Evolutionary conservation across 2,113 vertebrate genomes (phyloP), one percentile per base, ranked within the genome.

Genomic region (Chunga burmeisteri): DNA sequence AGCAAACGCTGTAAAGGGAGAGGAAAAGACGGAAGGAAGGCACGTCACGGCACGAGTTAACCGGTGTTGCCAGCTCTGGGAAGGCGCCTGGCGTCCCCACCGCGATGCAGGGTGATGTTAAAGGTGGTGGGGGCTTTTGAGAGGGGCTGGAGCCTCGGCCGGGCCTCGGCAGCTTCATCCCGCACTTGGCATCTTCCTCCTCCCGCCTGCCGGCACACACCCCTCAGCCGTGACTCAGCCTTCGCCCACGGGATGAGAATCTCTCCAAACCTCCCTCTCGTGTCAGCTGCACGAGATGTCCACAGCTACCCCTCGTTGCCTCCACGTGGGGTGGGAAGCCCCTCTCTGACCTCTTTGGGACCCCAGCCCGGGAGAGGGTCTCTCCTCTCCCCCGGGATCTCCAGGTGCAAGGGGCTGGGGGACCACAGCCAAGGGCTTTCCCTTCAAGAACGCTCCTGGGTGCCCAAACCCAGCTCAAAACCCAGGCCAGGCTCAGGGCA

Each of bases 221-320:
- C 83, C 91, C 80, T 85, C 62, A 42, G 87, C 90, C 4, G 13
- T 92, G 96, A 96, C 85, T 96, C 96, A 97, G 92, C 93, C 95
- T 5, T 92, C 89, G 50, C 96, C 96, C 93, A 93, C 80, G 63
- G 94, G 50, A 82, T 70, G 77, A 53, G 66, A 30, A 81, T 61
- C 91, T 68, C 80, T 17, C 75, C 84, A 52, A 91, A 13, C 49
- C 40, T 77, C 62, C 72, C 67, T 83, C 75, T 44, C 11, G 10
- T 34, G 36, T 44, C 86, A 56, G 87, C 50, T 1, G 21, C 88
- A 53, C 4, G 13, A 80, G 67, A 56, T 61, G 77, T 4, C 73
- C 87, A 4, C 50, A 16, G 75, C 71, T 9, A 13, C 40, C 78
- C 58, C 81, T 47, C 6, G 2, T 23, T 46, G 58, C 63, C 21